Base-by-base conservation (phyloP, 2,888 invertebrate genomes). In the Tinea pellionella region DNA sequence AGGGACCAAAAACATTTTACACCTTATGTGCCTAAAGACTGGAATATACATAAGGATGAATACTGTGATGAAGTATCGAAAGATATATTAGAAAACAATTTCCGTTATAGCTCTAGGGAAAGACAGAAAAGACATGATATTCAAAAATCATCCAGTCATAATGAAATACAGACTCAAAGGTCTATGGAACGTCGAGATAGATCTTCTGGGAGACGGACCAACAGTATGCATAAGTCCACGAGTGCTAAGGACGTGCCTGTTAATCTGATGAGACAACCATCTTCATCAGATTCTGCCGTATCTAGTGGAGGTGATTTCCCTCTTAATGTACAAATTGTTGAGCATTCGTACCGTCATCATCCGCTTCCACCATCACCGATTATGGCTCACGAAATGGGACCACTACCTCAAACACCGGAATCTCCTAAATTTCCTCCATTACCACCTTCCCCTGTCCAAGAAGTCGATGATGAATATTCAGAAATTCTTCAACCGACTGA, bases 361-460 rank as follows among this genome's bases (percentile, higher is more conserved):
- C 83, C 83, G 41, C 66, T 84, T 57, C 85, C 86, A 1, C 78
- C 84, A 12, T 86, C 87, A 1, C 85, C 85, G 0, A 79, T 70
- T 56, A 72, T 77, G 63, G 73, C 66, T 6, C 88, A 81, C 62
- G 88, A 88, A 13, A 75, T 84, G 73, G 88, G 88, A 0, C 88
- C 88, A 2, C 66, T 88, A 32, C 88, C 88, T 13, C 84, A 78
- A 64, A 87, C 88, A 1, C 88, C 88, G 15, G 88, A 87, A 59
- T 88, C 88, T 0, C 88, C 88, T 6, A 85, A 81, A 59, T 92
- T 94, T 71, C 94, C 94, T 16, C 94, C 94, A 41, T 79, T 95
- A 62, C 95, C 95, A 8, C 95, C 95, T 0, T 94, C 95, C 0
- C 95, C 95, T 0, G 93, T 93, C 9, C 93, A 93, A 75, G 94